Base-by-base conservation (phyloP, 1,140 invertebrate species). In the Augochlora pura region DNA sequence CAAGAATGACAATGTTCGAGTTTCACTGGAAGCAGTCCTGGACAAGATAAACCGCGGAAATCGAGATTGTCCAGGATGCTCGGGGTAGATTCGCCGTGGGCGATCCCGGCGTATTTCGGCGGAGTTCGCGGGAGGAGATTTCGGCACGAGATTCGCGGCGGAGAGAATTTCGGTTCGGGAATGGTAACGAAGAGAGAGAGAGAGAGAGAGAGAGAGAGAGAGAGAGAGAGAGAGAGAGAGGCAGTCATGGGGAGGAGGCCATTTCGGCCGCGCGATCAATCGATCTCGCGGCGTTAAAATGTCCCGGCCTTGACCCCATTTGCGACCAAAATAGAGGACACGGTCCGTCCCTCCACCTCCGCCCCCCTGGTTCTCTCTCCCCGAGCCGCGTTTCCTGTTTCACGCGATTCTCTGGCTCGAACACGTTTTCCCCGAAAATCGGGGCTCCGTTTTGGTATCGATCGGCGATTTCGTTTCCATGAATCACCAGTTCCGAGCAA, bases 231-330 rank as follows among this genome's bases (percentile, higher is more conserved):
- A n/a, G n/a, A n/a, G n/a, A n/a, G n/a, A n/a, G n/a, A n/a, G 32
- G 32, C 4, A 57, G 25, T 2, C 6, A 39, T 2, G 42, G 39
- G 39, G 65, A 27, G 49, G 59, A 27, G 64, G 59, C n/a, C 39
- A 46, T 42, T 46, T 27, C 39, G 27, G 63, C 21, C 64, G 14
- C 64, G 63, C 71, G 64, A 75, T 80, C 64, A 59, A 80, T 80
- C 65, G 78, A 80, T 80, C 42, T 62, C n/a, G 62, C 54, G 54
- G 75, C 27, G 67, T 64, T 81, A 78, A 81, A 81, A 81, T 70
- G 75, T 38, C 62, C 54, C 80, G 80, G 64, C 80, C 80, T 81
- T 81, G 80, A 81, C 80, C 75, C 23, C 75, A 32, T 78, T n/a
- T 81, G 39, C 68, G 42, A 72, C 57, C 75, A 67, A 72, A 81